Evolutionary conservation across 2,797 vertebrate species (phyloP).

Genomic region (Vireo griseus): DNA sequence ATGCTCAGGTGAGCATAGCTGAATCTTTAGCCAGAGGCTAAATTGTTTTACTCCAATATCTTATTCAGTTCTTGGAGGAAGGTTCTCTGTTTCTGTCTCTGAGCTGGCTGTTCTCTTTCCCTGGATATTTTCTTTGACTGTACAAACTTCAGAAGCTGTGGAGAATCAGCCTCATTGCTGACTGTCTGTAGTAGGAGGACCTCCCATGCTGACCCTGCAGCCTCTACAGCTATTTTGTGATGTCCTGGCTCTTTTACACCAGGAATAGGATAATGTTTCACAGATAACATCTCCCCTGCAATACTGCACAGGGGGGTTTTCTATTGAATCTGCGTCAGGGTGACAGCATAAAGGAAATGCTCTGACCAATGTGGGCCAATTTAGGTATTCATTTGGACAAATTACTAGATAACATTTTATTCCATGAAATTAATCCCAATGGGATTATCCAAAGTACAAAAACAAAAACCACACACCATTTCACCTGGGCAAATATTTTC

Average conservation of each 20-base stretch:
- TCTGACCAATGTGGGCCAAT: not conserved
- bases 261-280: not conserved
- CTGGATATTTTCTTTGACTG: not conserved
- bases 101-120: not conserved
- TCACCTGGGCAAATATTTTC: not conserved
- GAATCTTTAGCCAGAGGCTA: not conserved
- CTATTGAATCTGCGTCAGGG: not conserved
- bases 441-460: not conserved
- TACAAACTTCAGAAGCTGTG: not conserved
- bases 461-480: not conserved
- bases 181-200: not conserved
- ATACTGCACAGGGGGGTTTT: accelerated
- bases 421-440: not conserved
- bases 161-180: not conserved
- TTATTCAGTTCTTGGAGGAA: not conserved
- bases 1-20: not conserved
- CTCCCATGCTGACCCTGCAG: not conserved
- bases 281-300: not conserved
- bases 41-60: not conserved
- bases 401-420: not conserved
- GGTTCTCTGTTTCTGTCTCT: not conserved
- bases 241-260: not conserved
- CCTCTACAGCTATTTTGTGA: not conserved
- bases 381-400: not conserved
- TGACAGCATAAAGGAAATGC: not conserved